Evolutionary conservation across 2,797 vertebrate genomes (phyloP), one percentile per base, ranked within the genome.

Genomic region (Lacerta agilis): DNA sequence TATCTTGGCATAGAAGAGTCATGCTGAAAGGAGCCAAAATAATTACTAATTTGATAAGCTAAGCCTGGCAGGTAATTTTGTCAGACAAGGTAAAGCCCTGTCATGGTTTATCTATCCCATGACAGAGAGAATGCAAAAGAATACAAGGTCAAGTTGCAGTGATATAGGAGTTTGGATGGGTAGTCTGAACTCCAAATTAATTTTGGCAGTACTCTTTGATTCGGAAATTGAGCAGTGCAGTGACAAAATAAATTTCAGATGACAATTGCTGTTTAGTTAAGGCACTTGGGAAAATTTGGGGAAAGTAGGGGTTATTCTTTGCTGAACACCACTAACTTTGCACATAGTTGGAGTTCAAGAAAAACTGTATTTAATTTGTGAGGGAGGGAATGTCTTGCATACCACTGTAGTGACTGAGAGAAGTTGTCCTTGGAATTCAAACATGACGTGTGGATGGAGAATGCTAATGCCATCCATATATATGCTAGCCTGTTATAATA

Each of bases 41-140:
- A 86, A 91, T 78, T 90, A 89, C 82, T 95, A 90, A 95, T 94
- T 76, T 88, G 92, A 94, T 95, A 61, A 61, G 71, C 27, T 61
- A 29, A 80, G 58, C 29, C 15, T 76, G 27, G 23, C 41, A 82
- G 29, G 82, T 78, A 83, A 45, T 67, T 88, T 87, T 49, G 29
- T 79, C 41, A 69, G 23, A 78, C 61, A 55, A 69, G 81, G 43
- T 18, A 88, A 87, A 83, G 38, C 41, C 7, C n/a, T 49, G n/a
- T 13, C 38, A 41, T 41, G 45, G 27, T 8, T 58, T 86, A 76
- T 41, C 38, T 25, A 55, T 43, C 41, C 41, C 82, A 23, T 36
- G 71, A 72, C 27, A 38, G 33, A 75, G 45, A 83, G 9, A 93
- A 87, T 72, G 2, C 58, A 90, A 89, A 43, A 82, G 91, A 93